Conservation (phyloP, 2,888 invertebrate species). For the Sceliomorpha sp. region DNA sequence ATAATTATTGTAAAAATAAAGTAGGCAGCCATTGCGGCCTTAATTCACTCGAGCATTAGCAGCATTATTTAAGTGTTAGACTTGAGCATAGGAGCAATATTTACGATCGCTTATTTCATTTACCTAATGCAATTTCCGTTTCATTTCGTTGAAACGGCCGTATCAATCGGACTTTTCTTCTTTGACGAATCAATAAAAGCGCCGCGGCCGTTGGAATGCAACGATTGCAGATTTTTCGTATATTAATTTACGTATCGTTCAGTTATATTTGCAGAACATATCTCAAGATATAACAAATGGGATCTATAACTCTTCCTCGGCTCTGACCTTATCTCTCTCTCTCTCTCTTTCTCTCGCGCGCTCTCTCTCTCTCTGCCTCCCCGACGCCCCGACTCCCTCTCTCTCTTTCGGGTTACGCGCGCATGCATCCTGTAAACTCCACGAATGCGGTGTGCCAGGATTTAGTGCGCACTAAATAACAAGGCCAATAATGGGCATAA, state of each 20-base stretch:
- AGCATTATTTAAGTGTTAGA: too few relatives aligned
- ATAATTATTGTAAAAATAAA: too few relatives aligned
- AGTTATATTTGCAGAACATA: conserved; percentile 32
- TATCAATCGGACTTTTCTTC: too few relatives aligned
- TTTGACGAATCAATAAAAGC: too few relatives aligned
- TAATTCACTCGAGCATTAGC: too few relatives aligned
- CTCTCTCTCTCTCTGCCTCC: too few relatives aligned
- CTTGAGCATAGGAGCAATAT: too few relatives aligned
- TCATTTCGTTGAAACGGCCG: too few relatives aligned
- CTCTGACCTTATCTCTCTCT: conserved; percentile 33
- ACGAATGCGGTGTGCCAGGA: conserved; percentile 62
- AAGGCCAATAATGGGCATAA: conserved; percentile 71
- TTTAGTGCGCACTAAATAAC: conserved; percentile 71
- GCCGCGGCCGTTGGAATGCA: too few relatives aligned
- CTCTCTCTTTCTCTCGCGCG: conserved; percentile 5
- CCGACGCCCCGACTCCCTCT: conserved; percentile 14
- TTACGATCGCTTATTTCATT: too few relatives aligned
- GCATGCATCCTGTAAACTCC: conserved; percentile 50
- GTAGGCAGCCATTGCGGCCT: too few relatives aligned
- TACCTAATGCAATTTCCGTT: too few relatives aligned
- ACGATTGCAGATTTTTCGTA: neutral
- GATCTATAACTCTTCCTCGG: conserved; percentile 40
- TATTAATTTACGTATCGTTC: conserved; percentile 31
- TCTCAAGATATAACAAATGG: conserved; percentile 39
- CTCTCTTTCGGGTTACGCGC: conserved; percentile 32